phyloP scores from a whole-genome alignment of 2,113 vertebrate genomes.

The Kryptolebias marmoratus region DNA sequence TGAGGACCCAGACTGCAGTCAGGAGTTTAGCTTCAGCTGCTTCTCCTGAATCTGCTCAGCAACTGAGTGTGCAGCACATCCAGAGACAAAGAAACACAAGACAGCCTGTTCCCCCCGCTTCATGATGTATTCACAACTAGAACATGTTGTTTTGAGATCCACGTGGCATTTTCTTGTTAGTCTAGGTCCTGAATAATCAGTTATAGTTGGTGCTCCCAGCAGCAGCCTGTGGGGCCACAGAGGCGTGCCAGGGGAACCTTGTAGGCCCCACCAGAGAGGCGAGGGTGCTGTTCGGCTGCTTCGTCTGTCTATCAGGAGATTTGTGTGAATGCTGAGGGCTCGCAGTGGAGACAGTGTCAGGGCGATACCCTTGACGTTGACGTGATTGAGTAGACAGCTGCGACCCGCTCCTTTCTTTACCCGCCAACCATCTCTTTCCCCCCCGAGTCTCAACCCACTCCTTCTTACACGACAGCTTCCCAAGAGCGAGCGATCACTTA shows the following conservation, averaged over 20 bases:
- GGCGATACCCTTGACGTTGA: constrained; percentile 81
- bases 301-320: constrained; percentile 73
- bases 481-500: constrained; percentile 70
- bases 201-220: constrained; percentile 50
- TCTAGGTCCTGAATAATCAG: constrained; percentile 73
- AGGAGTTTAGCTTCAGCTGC: constrained; percentile 15
- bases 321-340: constrained; percentile 72
- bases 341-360: constrained; percentile 76
- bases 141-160: constrained; percentile 70
- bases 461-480: constrained; percentile 46
- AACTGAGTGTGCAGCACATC: constrained; percentile 21
- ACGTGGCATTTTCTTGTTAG: constrained; percentile 70
- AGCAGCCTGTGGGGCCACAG: constrained; percentile 50
- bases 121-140: constrained; percentile 69
- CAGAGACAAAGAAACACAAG: constrained; percentile 36
- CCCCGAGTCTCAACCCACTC: constrained; percentile 29
- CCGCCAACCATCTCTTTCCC: constrained; percentile 51
- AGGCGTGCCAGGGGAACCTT: constrained; percentile 54
- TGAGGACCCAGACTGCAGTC: neutral
- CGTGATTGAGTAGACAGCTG: constrained; percentile 80
- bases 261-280: constrained; percentile 31
- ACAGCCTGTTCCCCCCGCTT: constrained; percentile 54
- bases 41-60: constrained; percentile 22
- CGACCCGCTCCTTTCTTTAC: constrained; percentile 73
- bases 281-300: constrained; percentile 61